Evolutionary conservation across 2,888 invertebrate species (phyloP), one percentile per base, ranked within the genome.

Genomic region (Oegoconia quadripuncta): DNA sequence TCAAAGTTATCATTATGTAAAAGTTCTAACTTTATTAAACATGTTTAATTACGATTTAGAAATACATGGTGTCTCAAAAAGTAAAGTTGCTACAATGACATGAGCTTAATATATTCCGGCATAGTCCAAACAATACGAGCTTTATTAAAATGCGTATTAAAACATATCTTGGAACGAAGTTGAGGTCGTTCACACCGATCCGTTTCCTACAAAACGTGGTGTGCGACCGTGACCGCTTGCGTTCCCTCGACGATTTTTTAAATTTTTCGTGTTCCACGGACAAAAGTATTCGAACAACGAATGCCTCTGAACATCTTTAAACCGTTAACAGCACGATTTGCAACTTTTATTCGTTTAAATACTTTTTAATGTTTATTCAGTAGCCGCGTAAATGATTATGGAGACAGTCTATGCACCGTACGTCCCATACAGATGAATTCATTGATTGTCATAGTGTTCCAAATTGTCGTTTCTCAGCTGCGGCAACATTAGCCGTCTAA

Each of bases 141-240:
- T 70, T 78, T 82, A 80, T 79, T 80, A 81, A 76, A 81, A 82
- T 82, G 72, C 73, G 71, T 78, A 79, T 77, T 76, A 74, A 74
- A 81, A 77, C 71, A 74, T 77, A 80, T 74, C 74, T 74, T 67
- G 71, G 69, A 70, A 75, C 64, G 64, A 61, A 68, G 55, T 59
- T 52, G 64, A 74, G 84, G 79, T 82, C 83, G 58, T 82, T 83
- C 71, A 84, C 83, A 75, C 67, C 63, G 59, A 46, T 54, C 56
- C 55, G 59, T 63, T 57, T 67, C 62, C 67, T 64, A 68, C 65
- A 64, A 65, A 64, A 61, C 62, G 63, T 59, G 61, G 71, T 68
- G 71, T 71, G 66, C 54, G 64, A 75, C 74, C 75, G 75, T 76
- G 74, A 78, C 74, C 69, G 65, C 48, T 54, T 49, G 59, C 48